phyloP scores from a whole-genome alignment of 2,888 invertebrate genomes.

The Arge pagana region DNA sequence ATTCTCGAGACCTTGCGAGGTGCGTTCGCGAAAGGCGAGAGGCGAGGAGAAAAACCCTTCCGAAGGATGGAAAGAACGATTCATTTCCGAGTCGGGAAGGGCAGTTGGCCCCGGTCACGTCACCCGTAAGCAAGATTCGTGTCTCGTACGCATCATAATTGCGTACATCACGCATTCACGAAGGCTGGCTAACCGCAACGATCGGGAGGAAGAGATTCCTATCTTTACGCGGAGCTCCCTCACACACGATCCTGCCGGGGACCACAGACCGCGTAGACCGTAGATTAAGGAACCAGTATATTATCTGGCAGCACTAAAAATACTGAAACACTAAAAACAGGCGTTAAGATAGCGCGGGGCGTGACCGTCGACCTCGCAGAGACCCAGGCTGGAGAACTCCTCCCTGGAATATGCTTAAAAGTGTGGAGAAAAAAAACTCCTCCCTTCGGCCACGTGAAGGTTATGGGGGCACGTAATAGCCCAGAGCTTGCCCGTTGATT shows the following conservation, averaged over 20 bases:
- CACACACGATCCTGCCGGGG: constrained; percentile 20
- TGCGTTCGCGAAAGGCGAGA: constrained; percentile 18
- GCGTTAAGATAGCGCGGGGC: constrained; percentile 45
- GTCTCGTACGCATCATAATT: constrained; percentile 15
- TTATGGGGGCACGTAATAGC: constrained; percentile 43
- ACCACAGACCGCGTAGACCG: constrained; percentile 21
- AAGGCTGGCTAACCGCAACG: not conserved
- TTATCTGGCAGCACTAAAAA: constrained; percentile 41
- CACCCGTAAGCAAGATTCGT: constrained; percentile 8
- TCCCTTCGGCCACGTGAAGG: constrained; percentile 40
- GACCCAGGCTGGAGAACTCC: constrained; percentile 5
- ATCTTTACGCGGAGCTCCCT: constrained; percentile 31
- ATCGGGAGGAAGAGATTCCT: constrained; percentile 27
- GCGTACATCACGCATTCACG: constrained; percentile 16
- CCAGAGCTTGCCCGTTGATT: constrained; percentile 25
- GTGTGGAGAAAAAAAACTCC: too few species aligned
- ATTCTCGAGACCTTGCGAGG: not conserved
- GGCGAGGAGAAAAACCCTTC: constrained; percentile 10
- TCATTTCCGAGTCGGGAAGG: constrained; percentile 15
- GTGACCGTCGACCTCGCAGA: constrained; percentile 27
- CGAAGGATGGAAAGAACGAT: constrained; percentile 14
- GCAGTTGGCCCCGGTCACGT: too few species aligned
- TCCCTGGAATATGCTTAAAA: constrained; percentile 10
- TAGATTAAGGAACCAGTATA: constrained; percentile 35
- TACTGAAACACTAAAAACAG: constrained; percentile 41